phyloP scores from a whole-genome alignment of 2,797 vertebrate species.

The Heterohyrax brucei region DNA sequence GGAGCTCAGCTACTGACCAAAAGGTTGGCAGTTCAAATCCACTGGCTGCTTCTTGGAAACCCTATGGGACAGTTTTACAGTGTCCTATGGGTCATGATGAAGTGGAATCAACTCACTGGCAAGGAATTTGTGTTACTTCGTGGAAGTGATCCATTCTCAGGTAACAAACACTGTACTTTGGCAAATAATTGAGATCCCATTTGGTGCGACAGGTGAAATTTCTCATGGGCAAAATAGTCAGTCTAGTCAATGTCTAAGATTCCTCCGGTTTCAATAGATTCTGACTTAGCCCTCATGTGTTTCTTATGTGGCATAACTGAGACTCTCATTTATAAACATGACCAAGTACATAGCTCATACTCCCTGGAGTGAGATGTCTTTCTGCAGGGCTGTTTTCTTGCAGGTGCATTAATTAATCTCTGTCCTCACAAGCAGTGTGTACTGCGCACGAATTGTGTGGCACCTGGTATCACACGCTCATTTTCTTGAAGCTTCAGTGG shows the following conservation, averaged over 20 bases:
- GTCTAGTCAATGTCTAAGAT: not conserved
- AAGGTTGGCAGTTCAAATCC: too few relatives aligned
- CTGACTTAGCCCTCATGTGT: not conserved
- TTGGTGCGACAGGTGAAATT: not conserved
- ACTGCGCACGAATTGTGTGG: accelerated
- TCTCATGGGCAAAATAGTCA: not conserved
- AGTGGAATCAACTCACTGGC: too few relatives aligned
- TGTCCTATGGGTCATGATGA: too few relatives aligned
- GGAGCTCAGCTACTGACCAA: too few relatives aligned
- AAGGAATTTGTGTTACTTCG: too few relatives aligned
- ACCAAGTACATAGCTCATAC: not conserved
- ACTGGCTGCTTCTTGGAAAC: too few relatives aligned
- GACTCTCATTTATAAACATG: not conserved
- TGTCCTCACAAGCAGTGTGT: not conserved
- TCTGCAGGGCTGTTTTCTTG: not conserved
- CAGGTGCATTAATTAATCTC: not conserved
- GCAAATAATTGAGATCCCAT: not conserved
- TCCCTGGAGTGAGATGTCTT: not conserved
- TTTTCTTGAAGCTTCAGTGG: too few relatives aligned
- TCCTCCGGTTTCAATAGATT: not conserved
- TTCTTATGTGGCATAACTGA: not conserved
- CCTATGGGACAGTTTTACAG: too few relatives aligned
- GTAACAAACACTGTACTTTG: not conserved
- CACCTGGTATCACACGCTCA: not conserved
- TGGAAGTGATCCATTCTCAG: conserved; percentile 1